These are phyloP conservation scores for Strix uralensis DNA, from an alignment of 2,113 vertebrate genomes.

Conservation along the genomic window DNA sequence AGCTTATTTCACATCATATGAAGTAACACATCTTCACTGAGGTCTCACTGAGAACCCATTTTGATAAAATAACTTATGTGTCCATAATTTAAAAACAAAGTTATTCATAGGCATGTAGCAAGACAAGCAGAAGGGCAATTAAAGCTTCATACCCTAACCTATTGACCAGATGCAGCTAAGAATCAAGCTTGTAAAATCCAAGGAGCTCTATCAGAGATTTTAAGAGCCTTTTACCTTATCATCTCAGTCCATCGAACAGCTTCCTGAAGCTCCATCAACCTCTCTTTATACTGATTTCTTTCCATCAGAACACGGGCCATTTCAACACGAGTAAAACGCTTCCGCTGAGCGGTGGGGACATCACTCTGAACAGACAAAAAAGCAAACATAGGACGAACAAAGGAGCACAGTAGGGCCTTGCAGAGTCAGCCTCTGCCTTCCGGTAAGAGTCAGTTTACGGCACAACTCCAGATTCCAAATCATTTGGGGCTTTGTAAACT, in stretches of 20 bases:
- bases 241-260: conserved; percentile 98
- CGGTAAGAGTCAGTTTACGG: background rate
- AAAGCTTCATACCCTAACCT: background rate
- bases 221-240: conserved; percentile 82
- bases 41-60: background rate
- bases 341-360: conserved; percentile 95
- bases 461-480: background rate
- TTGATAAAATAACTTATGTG: background rate
- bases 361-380: conserved; percentile 81
- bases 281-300: conserved; percentile 98
- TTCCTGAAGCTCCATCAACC: conserved; percentile 98
- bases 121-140: background rate
- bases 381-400: background rate
- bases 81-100: background rate
- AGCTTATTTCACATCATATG: background rate
- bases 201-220: background rate
- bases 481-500: background rate
- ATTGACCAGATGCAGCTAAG: background rate
- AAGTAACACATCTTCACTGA: background rate
- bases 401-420: background rate
- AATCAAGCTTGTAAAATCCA: background rate
- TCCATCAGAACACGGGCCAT: conserved; percentile 99
- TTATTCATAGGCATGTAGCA: fast-evolving
- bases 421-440: background rate
- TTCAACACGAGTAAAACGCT: conserved; percentile 95